Evolutionary conservation across 2,113 vertebrate species (phyloP).

Genomic region (Emydura subglobosa): DNA sequence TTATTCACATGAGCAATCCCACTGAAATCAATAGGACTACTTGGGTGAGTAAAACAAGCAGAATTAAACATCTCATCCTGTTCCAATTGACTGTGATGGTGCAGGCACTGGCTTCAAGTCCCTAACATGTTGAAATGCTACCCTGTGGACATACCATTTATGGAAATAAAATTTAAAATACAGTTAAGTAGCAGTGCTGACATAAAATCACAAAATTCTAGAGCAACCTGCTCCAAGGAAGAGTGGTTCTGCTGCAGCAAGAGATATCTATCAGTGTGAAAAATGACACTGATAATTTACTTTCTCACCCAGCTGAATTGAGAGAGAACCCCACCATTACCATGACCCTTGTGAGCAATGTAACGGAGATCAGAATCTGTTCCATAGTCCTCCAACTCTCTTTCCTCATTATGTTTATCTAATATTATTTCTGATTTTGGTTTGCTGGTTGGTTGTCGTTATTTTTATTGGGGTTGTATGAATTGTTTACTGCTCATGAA

Average conservation of each 20-base stretch:
- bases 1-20: not conserved
- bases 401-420: constrained; percentile 19
- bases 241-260: not conserved
- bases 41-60: not conserved
- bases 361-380: not conserved
- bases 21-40: not conserved
- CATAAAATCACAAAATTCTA: not conserved
- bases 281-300: not conserved
- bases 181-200: not conserved
- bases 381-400: not conserved
- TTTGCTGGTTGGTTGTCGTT: constrained; percentile 23
- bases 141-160: not conserved
- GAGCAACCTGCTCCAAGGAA: not conserved
- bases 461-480: constrained; percentile 28
- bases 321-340: not conserved
- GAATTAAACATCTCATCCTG: not conserved
- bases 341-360: not conserved
- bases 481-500: constrained; percentile 53
- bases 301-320: not conserved
- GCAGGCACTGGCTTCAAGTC: not conserved
- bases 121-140: not conserved
- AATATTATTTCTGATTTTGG: constrained; percentile 38
- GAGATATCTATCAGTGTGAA: not conserved
- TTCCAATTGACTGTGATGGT: not conserved
- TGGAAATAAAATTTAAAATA: not conserved